Evolutionary conservation across 1,140 invertebrate species (phyloP), one percentile per base, ranked within the genome.

Genomic region (Drosophila kanapiae): DNA sequence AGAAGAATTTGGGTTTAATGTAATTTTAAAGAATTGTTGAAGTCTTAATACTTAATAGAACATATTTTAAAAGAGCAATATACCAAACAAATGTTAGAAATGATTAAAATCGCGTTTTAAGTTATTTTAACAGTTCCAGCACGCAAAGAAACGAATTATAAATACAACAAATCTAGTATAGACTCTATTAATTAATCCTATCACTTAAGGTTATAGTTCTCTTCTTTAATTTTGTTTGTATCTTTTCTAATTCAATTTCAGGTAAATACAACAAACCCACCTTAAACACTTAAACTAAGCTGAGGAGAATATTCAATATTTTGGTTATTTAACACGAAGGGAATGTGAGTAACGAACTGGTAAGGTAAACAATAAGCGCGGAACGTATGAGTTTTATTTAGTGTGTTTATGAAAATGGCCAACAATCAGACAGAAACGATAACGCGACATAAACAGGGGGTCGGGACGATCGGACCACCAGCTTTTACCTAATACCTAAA

Each of bases 391-490:
- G 75, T 78, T 88, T 88, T 80, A 84, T 90, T 75, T 61, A 77
- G 77, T 81, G 74, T 64, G 85, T 56, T 88, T 90, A 88, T 90
- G 78, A 84, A 90, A 90, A 88, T 84, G 78, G 81, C 81, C 78
- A 88, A 70, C 85, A 88, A 85, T 90, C 85, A 88, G 85, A 88
- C 85, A 88, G 78, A 88, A 88, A 59, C 78, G 62, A 88, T 90
- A 85, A 90, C 58, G 29, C 33, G 31, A 23, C 51, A 37, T 64
- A 43, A 13, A 27, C n/a, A n/a, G n/a, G n/a, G 38, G 67, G 42
- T 27, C 3, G 72, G 53, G 61, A 51, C 48, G 54, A 75, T 69
- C 37, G 58, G 49, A 58, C 49, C 74, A 59, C 49, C 71, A 77
- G 76, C 80, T 74, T 87, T 83, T 54, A 31, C 67, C 64, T 53